Conservation (phyloP, 2,888 invertebrate species). For the Platycheirus albimanus region DNA sequence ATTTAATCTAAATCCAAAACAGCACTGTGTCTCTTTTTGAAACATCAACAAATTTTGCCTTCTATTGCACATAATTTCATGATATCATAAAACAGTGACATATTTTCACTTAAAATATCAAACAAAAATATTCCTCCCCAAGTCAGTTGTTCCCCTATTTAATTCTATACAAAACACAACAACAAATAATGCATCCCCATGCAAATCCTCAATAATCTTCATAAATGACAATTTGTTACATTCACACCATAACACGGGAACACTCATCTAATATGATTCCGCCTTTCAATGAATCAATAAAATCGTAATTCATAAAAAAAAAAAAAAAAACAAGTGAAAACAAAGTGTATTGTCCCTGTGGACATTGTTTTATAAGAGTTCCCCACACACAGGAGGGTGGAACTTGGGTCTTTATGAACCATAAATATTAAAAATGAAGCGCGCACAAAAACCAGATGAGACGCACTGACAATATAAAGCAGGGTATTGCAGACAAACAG, state of each 20-base stretch:
- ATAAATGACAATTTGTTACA: constrained; percentile 60
- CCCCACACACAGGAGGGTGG: constrained; percentile 47
- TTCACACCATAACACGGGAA: constrained; percentile 51
- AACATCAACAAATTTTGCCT: no score
- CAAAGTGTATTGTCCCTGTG: constrained; percentile 51
- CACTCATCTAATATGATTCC: constrained; percentile 61
- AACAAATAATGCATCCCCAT: constrained; percentile 42
- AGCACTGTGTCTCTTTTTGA: no score
- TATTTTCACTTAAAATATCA: no score
- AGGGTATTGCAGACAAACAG: constrained; percentile 43
- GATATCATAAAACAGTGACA: no score
- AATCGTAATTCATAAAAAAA: constrained; percentile 62
- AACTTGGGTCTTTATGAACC: constrained; percentile 64
- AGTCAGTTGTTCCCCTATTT: no score
- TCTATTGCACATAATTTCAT: no score
- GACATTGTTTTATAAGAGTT: constrained; percentile 58
- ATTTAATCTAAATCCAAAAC: no score
- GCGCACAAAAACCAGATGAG: constrained; percentile 69
- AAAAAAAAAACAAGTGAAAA: constrained; percentile 51
- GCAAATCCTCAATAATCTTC: constrained; percentile 67
- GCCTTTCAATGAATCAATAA: constrained; percentile 74
- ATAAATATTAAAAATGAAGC: constrained; percentile 73
- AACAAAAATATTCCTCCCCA: no score
- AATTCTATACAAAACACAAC: background rate
- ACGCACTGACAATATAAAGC: constrained; percentile 29